Evolutionary conservation across 2,888 invertebrate species (phyloP), one percentile per base, ranked within the genome.

Genomic region (Nineta flava): DNA sequence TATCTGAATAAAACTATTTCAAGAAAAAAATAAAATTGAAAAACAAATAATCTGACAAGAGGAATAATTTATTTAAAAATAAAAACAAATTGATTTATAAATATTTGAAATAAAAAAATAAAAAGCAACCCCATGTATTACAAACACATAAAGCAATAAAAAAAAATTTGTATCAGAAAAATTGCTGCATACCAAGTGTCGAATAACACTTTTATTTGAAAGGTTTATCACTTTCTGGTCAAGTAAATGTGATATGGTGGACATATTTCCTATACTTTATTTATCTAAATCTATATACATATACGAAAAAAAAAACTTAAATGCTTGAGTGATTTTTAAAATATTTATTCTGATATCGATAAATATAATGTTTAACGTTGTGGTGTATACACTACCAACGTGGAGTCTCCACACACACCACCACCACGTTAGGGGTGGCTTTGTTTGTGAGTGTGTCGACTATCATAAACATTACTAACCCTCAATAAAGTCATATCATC

Each of bases 291-390:
- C 26, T 26, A 26, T 26, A 26, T 26, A 38, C 38, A 38, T 3
- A 38, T 15, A 38, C n/a, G 10, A 4, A 38, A n/a, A 38, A n/a
- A 38, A n/a, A 38, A n/a, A 38, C 38, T 38, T 13, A 13, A n/a
- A 38, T 15, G 38, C 6, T 38, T n/a, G 15, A 15, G n/a, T 38
- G 38, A n/a, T 13, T 38, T 38, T 31, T 45, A 45, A 45, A 45
- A 45, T 45, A 45, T 45, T 45, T 45, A 45, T 45, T 45, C 45
- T 31, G 15, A 45, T 45, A 45, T 45, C 45, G 26, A 45, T 45
- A 45, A 45, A 45, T 45, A 45, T 45, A 5, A 31, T n/a, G 9
- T 19, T 42, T 19, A 15, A 10, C 17, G 42, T 17, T 15, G 42
- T 15, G 42, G 15, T 15, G 17, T 42, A 40, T 40, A 13, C 40